phyloP scores from a whole-genome alignment of 2,888 invertebrate species.

The Idaea biselata region DNA sequence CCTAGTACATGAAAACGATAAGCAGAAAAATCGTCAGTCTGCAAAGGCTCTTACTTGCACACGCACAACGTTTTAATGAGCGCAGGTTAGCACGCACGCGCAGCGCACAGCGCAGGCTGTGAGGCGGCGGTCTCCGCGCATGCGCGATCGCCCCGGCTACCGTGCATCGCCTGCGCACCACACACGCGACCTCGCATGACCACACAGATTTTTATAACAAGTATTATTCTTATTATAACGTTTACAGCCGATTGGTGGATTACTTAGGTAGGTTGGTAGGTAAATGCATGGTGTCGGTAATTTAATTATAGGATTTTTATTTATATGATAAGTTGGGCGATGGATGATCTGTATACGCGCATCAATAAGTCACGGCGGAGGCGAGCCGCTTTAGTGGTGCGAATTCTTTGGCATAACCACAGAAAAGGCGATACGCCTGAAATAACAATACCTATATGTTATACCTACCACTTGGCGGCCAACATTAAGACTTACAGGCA shows the following conservation, averaged over 20 bases:
- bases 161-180: constrained; percentile 36
- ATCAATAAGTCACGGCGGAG: too few relatives aligned
- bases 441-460: too few relatives aligned
- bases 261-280: too few relatives aligned
- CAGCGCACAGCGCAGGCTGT: constrained; percentile 26
- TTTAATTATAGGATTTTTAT: constrained; percentile 12
- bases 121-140: constrained; percentile 2
- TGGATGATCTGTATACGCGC: too few relatives aligned
- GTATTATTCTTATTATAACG: constrained; percentile 32
- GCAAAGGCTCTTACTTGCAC: constrained; percentile 4
- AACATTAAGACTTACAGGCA: too few relatives aligned
- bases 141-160: constrained; percentile 38
- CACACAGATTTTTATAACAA: constrained; percentile 30
- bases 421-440: too few relatives aligned
- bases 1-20: too few relatives aligned
- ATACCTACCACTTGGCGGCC: too few relatives aligned
- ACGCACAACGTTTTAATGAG: constrained; percentile 40
- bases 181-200: constrained; percentile 74
- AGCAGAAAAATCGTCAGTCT: constrained; percentile 24
- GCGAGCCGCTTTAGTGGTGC: too few relatives aligned
- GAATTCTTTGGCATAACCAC: too few relatives aligned
- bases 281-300: constrained; percentile 15
- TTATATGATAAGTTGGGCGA: background rate
- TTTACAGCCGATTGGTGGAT: constrained; percentile 34
- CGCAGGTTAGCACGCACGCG: constrained; percentile 22